These are phyloP conservation scores for Intellagama lesueurii DNA, from an alignment of 2,797 vertebrate species.

Conservation along the genomic window DNA sequence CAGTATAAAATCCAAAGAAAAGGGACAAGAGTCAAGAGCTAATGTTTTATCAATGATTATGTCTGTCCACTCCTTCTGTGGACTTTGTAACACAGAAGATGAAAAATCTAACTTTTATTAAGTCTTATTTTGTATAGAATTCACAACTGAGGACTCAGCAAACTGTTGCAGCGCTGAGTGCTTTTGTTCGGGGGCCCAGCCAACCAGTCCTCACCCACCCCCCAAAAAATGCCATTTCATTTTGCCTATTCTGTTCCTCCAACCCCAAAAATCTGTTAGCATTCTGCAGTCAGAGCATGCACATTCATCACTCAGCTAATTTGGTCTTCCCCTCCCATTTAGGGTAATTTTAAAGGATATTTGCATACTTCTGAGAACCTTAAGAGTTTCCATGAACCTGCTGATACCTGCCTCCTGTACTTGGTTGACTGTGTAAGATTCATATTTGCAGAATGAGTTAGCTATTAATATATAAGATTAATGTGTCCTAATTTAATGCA, in stretches of 20 bases:
- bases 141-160: neutral
- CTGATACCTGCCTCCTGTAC: neutral
- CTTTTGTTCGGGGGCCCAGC: neutral
- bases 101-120: neutral
- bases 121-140: neutral
- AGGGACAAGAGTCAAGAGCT: neutral
- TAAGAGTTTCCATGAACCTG: too few relatives aligned
- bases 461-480: neutral
- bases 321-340: neutral
- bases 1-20: constrained; percentile 1
- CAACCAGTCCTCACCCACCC: neutral
- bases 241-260: neutral
- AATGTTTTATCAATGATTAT: neutral
- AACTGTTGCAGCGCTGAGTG: neutral
- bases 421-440: neutral
- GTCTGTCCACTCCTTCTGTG: neutral
- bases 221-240: neutral
- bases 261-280: neutral
- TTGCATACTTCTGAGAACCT: neutral
- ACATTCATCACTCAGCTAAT: neutral
- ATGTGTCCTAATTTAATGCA: neutral
- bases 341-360: neutral
- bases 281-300: neutral
- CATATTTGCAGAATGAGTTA: neutral
- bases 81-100: neutral